These are phyloP conservation scores for Diploscapter pachys DNA, from an alignment of 1,140 invertebrate species.

Conservation along the genomic window DNA sequence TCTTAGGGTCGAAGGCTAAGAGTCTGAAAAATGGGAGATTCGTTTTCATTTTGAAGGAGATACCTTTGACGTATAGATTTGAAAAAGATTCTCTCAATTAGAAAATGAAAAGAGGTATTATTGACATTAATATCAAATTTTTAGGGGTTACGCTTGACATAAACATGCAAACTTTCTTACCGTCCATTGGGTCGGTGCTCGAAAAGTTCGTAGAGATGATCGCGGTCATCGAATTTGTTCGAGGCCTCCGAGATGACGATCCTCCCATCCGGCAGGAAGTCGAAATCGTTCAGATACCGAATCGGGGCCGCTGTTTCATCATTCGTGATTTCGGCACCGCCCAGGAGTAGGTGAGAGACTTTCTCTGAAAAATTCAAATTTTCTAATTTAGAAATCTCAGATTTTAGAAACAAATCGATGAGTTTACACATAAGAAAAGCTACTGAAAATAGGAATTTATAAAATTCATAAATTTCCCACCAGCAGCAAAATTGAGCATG, in stretches of 20 bases:
- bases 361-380: constrained; percentile 3
- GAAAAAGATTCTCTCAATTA: not conserved
- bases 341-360: constrained; percentile 17
- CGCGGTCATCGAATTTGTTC: constrained; percentile 29
- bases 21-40: constrained; percentile 1
- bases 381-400: not conserved
- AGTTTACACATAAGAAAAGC: too few relatives aligned
- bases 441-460: too few relatives aligned
- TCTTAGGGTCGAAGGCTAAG: constrained; percentile 28
- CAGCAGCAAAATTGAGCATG: constrained; percentile 5
- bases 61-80: not conserved
- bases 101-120: too few relatives aligned
- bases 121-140: too few relatives aligned
- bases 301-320: constrained; percentile 17
- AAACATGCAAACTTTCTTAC: not conserved
- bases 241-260: constrained; percentile 29
- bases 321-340: constrained; percentile 19
- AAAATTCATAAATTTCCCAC: too few relatives aligned
- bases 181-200: constrained; percentile 36
- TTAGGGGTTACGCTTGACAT: too few relatives aligned
- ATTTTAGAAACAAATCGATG: too few relatives aligned
- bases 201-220: constrained; percentile 26
- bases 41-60: not conserved
- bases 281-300: constrained; percentile 30
- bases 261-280: constrained; percentile 27